phyloP scores from a whole-genome alignment of 2,113 vertebrate species.

The Meriones unguiculatus region DNA sequence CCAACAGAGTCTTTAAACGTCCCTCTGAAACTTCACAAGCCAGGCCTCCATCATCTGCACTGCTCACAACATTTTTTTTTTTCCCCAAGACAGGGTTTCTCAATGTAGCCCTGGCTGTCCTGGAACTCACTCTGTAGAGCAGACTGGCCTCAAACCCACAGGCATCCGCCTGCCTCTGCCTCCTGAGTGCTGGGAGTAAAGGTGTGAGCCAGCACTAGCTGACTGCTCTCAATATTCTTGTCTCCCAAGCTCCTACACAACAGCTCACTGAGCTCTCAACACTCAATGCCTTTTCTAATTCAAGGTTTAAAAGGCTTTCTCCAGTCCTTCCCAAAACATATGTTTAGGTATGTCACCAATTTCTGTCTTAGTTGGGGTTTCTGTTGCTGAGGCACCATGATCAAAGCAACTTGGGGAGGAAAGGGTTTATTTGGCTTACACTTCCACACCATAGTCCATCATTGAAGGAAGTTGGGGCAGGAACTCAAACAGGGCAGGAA shows the following conservation, averaged over 20 bases:
- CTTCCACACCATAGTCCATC: too few species aligned
- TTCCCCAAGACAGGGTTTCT: background rate
- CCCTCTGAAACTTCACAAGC: background rate
- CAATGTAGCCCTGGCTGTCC: too few species aligned
- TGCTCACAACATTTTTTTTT: background rate
- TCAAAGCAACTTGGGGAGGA: background rate
- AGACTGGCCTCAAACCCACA: too few species aligned
- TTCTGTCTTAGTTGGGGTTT: background rate
- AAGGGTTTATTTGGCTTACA: too few species aligned
- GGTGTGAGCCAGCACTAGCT: too few species aligned
- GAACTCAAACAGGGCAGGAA: too few species aligned
- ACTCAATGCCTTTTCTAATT: background rate
- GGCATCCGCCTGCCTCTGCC: too few species aligned
- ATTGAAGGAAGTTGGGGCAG: too few species aligned
- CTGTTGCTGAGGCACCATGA: background rate
- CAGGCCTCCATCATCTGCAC: background rate
- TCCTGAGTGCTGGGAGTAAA: too few species aligned
- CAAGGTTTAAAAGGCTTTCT: background rate
- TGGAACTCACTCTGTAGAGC: too few species aligned
- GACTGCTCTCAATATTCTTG: background rate
- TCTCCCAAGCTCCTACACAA: background rate
- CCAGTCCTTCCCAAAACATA: background rate
- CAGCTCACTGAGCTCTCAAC: background rate
- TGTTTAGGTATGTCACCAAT: background rate
- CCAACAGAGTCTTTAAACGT: background rate